Evolutionary conservation across 2,888 invertebrate genomes (phyloP).

Genomic region (Agrotis ipsilon): DNA sequence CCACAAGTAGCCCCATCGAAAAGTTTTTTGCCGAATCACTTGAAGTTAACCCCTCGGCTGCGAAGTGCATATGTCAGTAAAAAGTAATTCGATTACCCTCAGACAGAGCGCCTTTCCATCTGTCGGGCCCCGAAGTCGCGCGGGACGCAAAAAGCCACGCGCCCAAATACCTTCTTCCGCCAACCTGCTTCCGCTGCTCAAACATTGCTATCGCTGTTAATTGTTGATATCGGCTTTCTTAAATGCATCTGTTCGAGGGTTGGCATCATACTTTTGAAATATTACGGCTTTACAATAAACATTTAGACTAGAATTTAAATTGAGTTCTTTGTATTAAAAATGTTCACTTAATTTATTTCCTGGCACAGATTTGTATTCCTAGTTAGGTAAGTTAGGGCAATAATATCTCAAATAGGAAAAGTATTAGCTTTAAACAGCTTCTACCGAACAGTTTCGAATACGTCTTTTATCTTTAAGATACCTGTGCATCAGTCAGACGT

Average conservation of each 20-base stretch:
- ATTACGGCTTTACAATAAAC: not conserved
- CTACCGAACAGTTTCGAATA: not conserved
- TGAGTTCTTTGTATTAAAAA: not conserved
- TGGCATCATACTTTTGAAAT: slow-evolving; percentile 14
- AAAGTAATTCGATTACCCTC: slow-evolving; percentile 77
- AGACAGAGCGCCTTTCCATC: slow-evolving; percentile 74
- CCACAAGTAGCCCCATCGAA: slow-evolving; percentile 53
- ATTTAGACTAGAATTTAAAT: not conserved
- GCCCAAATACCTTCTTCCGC: slow-evolving; percentile 80
- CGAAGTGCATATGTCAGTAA: slow-evolving; percentile 66
- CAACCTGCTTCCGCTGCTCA: slow-evolving; percentile 84
- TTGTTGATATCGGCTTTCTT: slow-evolving; percentile 66
- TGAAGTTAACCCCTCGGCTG: slow-evolving; percentile 67
- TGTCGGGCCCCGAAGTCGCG: slow-evolving; percentile 77
- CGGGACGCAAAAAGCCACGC: slow-evolving; percentile 82
- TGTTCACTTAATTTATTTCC: not conserved
- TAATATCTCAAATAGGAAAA: too few relatives aligned
- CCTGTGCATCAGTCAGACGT: slow-evolving; percentile 23
- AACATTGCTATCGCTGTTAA: slow-evolving; percentile 63
- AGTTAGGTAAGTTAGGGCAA: too few relatives aligned
- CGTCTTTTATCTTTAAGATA: slow-evolving; percentile 7
- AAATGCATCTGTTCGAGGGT: slow-evolving; percentile 55
- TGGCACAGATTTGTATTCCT: too few relatives aligned
- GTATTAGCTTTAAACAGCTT: not conserved
- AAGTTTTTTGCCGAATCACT: slow-evolving; percentile 67